Percentiles rank a stretch among this genome's conserved stretches.
These are phyloP conservation scores for Mobula hypostoma DNA, from an alignment of 2,113 vertebrate species.

Conservation along the genomic window DNA sequence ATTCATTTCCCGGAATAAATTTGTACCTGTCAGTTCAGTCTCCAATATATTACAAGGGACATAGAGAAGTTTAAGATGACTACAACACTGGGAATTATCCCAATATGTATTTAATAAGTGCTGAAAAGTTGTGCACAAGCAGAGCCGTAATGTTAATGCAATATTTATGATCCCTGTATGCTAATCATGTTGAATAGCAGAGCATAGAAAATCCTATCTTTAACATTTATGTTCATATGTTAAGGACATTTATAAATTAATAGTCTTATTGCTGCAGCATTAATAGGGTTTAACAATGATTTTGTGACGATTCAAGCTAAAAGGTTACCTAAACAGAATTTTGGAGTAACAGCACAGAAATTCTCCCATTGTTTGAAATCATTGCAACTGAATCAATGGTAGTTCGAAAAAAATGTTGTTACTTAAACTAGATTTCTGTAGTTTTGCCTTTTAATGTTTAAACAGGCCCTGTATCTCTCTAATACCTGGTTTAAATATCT, in stretches of 20 bases:
- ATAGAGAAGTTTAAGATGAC: background rate
- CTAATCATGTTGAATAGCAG: background rate
- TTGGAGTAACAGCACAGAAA: background rate
- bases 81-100: conserved; percentile 11
- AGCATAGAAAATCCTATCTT: background rate
- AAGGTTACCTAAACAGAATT: background rate
- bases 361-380: background rate
- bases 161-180: background rate
- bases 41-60: background rate
- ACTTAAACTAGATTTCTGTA: background rate
- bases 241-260: background rate
- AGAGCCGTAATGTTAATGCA: background rate
- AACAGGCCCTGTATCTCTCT: background rate
- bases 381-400: background rate
- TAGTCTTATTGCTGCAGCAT: background rate
- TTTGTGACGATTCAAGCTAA: background rate
- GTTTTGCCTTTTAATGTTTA: background rate
- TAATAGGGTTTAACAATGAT: background rate
- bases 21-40: background rate
- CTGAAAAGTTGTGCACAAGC: conserved; percentile 9
- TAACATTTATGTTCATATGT: background rate
- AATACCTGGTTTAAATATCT: background rate
- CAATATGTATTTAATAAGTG: conserved; percentile 25
- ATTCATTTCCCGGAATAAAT: conserved; percentile 19
- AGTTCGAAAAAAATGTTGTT: background rate